A percentile compares a stretch with the other conserved stretches of the same genome.
phyloP scores from a whole-genome alignment of 2,797 vertebrate species.

The Danio albolineatus region DNA sequence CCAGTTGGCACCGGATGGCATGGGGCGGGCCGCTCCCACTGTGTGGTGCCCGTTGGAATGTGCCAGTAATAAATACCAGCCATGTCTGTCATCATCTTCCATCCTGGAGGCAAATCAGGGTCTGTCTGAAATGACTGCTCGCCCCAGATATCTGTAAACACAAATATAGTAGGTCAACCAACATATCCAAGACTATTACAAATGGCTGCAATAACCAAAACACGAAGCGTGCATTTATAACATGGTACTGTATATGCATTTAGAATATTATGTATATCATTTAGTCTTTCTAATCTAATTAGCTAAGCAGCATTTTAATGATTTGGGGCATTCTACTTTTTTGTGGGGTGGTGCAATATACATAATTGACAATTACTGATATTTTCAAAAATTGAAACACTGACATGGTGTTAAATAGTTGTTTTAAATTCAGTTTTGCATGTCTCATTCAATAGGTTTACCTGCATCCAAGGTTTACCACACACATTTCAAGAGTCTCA shows the following conservation, averaged over 20 bases:
- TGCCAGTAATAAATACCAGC: conserved; percentile 98
- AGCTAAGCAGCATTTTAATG: no score
- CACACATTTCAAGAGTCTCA: no score
- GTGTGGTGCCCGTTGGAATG: conserved; percentile 96
- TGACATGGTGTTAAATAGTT: no score
- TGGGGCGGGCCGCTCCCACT: conserved; percentile 91
- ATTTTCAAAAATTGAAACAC: no score
- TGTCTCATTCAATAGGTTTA: no score
- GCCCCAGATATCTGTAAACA: conserved; percentile 89
- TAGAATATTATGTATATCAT: no score
- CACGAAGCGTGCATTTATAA: background rate
- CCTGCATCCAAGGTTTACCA: no score
- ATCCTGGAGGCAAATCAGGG: conserved; percentile 94
- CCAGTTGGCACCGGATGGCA: conserved; percentile 66
- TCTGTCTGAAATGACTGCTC: conserved; percentile 96
- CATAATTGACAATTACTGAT: no score
- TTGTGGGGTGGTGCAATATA: no score
- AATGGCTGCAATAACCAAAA: background rate
- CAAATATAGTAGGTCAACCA: conserved; percentile 33
- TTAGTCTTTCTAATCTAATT: no score
- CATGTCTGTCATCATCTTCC: conserved; percentile 95
- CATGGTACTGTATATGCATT: background rate
- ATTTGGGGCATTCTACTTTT: no score
- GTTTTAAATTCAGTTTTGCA: no score
- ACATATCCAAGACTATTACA: background rate